Conservation (phyloP, 2,797 vertebrate genomes). For the Pelodytes ibericus region DNA sequence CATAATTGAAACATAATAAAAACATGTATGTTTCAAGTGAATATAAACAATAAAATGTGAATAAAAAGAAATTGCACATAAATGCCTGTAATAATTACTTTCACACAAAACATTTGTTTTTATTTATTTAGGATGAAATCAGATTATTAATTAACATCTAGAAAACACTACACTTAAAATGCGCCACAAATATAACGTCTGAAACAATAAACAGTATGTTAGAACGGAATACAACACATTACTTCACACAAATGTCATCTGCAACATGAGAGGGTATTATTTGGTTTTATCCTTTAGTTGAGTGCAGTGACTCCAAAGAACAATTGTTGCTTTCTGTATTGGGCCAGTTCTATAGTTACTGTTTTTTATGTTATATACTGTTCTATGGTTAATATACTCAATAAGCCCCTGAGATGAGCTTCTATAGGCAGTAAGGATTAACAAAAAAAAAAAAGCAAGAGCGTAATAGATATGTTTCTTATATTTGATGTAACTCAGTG, state of each 20-base stretch:
- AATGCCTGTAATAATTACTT: neutral
- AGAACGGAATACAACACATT: neutral
- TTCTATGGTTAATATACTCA: too few relatives aligned
- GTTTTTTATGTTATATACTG: too few relatives aligned
- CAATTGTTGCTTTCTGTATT: too few relatives aligned
- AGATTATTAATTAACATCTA: neutral
- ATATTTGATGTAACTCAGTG: too few relatives aligned
- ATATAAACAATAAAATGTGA: neutral
- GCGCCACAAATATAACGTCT: neutral
- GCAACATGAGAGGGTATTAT: neutral
- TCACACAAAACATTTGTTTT: slow-evolving; percentile 17
- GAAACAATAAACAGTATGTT: neutral
- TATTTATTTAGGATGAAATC: neutral
- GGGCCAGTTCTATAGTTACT: too few relatives aligned
- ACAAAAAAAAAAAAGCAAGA: too few relatives aligned
- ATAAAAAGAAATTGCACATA: slow-evolving; percentile 80
- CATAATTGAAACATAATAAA: too few relatives aligned
- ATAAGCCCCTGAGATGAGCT: too few relatives aligned
- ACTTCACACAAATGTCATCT: neutral
- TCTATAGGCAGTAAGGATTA: too few relatives aligned
- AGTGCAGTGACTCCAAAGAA: too few relatives aligned
- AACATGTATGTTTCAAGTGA: neutral
- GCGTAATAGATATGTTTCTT: too few relatives aligned
- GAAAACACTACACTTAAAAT: slow-evolving; percentile 8
- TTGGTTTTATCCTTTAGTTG: too few relatives aligned